phyloP scores from a whole-genome alignment of 2,797 vertebrate species.

The Synanceia verrucosa region DNA sequence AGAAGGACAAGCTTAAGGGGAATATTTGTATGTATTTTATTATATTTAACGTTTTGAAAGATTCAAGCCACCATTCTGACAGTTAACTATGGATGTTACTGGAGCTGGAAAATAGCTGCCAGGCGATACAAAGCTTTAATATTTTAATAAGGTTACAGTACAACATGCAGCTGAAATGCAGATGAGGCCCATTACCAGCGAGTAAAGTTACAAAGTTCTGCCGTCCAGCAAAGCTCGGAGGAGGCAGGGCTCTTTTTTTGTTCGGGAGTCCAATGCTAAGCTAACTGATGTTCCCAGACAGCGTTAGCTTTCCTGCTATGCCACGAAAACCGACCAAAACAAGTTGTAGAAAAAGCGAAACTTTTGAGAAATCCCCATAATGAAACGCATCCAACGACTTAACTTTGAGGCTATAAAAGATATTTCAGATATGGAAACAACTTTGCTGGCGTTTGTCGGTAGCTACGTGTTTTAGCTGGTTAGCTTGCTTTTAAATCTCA shows the following conservation, averaged over 20 bases:
- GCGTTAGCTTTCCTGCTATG: constrained; percentile 55
- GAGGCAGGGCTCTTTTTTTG: constrained; percentile 46
- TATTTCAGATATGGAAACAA: neutral
- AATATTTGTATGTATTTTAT: neutral
- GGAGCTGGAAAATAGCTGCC: neutral
- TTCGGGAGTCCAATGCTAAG: constrained; percentile 59
- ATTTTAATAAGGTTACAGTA: neutral
- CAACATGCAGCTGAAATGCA: neutral
- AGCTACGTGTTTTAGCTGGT: constrained; percentile 37
- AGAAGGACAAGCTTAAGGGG: neutral
- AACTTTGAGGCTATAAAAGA: neutral
- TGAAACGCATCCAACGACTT: neutral
- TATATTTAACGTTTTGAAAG: neutral
- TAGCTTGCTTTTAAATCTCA: constrained; percentile 44
- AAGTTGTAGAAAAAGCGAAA: constrained; percentile 43
- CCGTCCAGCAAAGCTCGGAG: constrained; percentile 33
- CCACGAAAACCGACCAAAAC: constrained; percentile 69
- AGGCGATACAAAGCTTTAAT: neutral
- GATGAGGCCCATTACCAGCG: constrained; percentile 51
- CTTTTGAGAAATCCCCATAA: constrained; percentile 59
- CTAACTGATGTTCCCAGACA: constrained; percentile 50
- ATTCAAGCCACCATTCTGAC: neutral
- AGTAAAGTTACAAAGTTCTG: constrained; percentile 27
- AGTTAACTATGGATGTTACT: neutral
- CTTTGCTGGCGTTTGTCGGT: neutral